These are phyloP conservation scores for Philopedon plagiatum DNA, from an alignment of 2,888 invertebrate genomes.

Conservation along the genomic window DNA sequence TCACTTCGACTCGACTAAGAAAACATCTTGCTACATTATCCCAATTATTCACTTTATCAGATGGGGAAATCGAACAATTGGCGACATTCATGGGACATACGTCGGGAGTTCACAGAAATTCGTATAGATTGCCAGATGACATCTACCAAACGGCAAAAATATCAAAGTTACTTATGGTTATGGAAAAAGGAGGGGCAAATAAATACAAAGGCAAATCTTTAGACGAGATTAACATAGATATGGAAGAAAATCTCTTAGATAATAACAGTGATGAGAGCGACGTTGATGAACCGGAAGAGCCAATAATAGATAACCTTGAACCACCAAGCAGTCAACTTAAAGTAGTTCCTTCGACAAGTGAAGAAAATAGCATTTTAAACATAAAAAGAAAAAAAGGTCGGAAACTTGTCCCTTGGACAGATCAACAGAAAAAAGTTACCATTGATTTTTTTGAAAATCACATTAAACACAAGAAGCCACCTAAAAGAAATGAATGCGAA, in stretches of 20 bases:
- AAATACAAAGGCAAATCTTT: constrained; percentile 50
- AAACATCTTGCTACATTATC: constrained; percentile 55
- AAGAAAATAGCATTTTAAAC: background rate
- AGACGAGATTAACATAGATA: constrained; percentile 51
- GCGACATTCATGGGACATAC: constrained; percentile 56
- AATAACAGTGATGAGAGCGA: background rate
- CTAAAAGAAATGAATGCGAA: constrained; percentile 45
- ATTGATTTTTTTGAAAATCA: constrained; percentile 29
- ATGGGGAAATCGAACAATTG: constrained; percentile 54
- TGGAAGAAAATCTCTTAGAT: constrained; percentile 45
- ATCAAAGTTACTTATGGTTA: constrained; percentile 49
- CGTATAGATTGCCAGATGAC: constrained; percentile 53
- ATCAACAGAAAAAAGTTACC: constrained; percentile 36
- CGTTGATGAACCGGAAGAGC: background rate
- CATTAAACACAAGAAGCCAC: constrained; percentile 41
- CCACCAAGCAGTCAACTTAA: background rate
- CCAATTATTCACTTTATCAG: constrained; percentile 52
- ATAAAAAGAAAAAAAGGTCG: background rate
- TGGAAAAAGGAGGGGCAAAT: constrained; percentile 51
- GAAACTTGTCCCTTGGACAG: constrained; percentile 37
- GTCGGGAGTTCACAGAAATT: constrained; percentile 44
- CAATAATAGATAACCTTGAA: background rate
- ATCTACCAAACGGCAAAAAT: constrained; percentile 53
- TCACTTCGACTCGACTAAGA: constrained; percentile 51
- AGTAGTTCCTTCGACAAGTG: background rate